Evolutionary conservation across 2,113 vertebrate species (phyloP).

Genomic region (Glareola pratincola): DNA sequence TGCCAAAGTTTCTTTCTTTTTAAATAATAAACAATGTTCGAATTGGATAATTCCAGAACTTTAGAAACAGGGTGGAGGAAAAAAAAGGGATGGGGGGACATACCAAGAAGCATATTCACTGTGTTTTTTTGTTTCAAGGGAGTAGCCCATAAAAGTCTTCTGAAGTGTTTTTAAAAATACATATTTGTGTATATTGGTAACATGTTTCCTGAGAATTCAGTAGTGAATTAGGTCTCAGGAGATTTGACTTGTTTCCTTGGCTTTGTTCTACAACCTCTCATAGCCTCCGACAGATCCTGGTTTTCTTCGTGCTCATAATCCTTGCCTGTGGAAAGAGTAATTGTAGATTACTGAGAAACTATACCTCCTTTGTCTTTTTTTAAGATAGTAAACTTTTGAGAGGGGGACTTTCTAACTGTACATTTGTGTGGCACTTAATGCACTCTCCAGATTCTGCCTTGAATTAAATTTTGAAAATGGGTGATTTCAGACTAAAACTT

Average conservation of each 20-base stretch:
- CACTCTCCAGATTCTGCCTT: neutral
- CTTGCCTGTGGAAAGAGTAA: neutral
- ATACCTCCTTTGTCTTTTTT: neutral
- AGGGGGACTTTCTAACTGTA: neutral
- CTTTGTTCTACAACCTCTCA: neutral
- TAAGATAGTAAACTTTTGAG: neutral
- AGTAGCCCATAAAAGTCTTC: neutral
- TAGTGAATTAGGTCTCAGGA: neutral
- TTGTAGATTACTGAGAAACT: neutral
- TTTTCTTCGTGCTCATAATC: neutral
- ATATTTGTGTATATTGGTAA: neutral
- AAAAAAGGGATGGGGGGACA: accelerated
- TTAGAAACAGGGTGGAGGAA: neutral
- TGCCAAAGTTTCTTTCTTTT: neutral
- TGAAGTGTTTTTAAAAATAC: neutral
- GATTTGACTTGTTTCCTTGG: neutral
- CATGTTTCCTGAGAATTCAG: neutral
- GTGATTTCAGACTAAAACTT: neutral
- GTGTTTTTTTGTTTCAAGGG: neutral
- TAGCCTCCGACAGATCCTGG: neutral
- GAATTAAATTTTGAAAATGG: neutral
- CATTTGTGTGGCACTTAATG: neutral
- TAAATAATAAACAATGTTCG: neutral
- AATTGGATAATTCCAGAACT: neutral
- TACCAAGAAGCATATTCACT: neutral